Percentiles rank a stretch among this genome's conserved stretches.
Evolutionary conservation across 2,888 invertebrate species (phyloP).

Genomic region (Penaeus monodon): DNA sequence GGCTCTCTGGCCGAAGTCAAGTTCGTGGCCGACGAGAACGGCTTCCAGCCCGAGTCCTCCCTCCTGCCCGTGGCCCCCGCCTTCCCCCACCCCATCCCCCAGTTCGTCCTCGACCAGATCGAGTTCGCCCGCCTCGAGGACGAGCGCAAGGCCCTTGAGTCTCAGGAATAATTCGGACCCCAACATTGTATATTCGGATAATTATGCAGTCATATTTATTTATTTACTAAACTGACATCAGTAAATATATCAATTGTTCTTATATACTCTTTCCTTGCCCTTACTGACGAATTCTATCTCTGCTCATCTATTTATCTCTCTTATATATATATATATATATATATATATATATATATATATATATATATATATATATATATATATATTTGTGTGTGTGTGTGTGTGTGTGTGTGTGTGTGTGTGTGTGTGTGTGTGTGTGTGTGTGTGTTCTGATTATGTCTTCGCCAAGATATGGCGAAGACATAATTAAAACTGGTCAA

Average conservation of each 20-base stretch:
- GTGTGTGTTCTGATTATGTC: background rate
- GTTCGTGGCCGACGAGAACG: no score
- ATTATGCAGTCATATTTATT: background rate
- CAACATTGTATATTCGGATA: no score
- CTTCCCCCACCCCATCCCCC: slow-evolving; percentile 48
- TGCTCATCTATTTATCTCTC: background rate
- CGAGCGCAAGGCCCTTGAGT: background rate
- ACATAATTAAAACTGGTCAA: no score
- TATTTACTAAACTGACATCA: background rate
- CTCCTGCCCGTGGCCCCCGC: slow-evolving; percentile 51
- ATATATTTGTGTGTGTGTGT: slow-evolving; percentile 9
- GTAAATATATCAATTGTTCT: background rate
- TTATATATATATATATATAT: no score
- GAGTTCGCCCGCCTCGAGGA: slow-evolving; percentile 29
- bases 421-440: background rate
- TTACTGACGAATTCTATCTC: background rate
- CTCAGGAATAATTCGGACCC: background rate
- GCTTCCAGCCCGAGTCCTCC: slow-evolving; percentile 36
- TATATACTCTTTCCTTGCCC: background rate
- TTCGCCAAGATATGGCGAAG: no score
- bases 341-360: no score
- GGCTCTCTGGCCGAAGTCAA: no score
- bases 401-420: slow-evolving; percentile 22
- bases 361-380: no score
- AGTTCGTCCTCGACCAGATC: slow-evolving; percentile 52